Base-by-base conservation (phyloP, 1,140 invertebrate species). In the Drosophila teissieri region DNA sequence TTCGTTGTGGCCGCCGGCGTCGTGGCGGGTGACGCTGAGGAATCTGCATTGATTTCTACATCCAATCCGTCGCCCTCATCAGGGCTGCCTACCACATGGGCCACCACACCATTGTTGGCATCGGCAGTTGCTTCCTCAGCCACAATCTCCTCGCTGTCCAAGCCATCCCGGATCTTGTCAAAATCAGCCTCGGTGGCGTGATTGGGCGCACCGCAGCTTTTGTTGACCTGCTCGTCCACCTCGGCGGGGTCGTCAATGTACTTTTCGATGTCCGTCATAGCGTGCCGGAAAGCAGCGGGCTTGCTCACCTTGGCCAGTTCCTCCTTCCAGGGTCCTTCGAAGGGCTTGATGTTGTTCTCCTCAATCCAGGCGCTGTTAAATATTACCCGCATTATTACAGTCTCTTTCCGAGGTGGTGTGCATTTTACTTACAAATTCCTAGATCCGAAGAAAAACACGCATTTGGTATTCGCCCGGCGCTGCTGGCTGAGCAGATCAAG, bases 401-500 rank as follows among this genome's bases (percentile, higher is more conserved):
- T 3, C 10, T 31, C 15, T 14, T 3, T 49, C 15, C 0, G 6
- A 2, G 31, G 40, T 2, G 31, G 42, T 0, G 17, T 24, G 15
- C 8, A 2, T 3, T 15, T 42, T 54, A 96, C 97, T 97, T 94
- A 98, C 97, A 96, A 98, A 92, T 98, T 98, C 78, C 97, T 96
- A 37, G 96, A 96, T 51, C 98, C 98, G 94, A 97, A 98, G 93
- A 99, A 98, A 92, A 96, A 98, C 67, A 98, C 96, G 93, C 97
- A 98, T 79, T 97, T 96, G 97, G 92, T 69, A 92, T 95, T 93
- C 8, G 92, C 93, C 80, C 95, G 96, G 24, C 67, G 72, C 49
- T 95, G 94, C 74, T 94, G 94, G 90, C 95, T 95, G 0, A 84
- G 65, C 82, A 95, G 90, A 68, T 96, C 95, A 63, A 95, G 93